Base-by-base conservation (phyloP, 2,888 invertebrate genomes). In the Smittia aterrima region DNA sequence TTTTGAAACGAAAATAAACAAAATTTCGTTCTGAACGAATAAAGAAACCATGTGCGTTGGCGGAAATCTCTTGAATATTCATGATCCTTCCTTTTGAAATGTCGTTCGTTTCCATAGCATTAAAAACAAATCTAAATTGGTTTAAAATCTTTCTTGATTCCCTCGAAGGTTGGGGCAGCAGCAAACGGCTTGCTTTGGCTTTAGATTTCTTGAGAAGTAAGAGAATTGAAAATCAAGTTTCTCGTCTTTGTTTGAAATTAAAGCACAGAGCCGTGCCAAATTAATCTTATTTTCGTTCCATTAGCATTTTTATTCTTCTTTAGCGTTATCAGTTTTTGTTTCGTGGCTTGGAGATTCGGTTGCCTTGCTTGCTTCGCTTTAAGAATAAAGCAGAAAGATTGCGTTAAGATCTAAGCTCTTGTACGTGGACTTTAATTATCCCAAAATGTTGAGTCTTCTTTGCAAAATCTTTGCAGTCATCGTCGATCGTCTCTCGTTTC, bases 251-350 rank as follows among this genome's bases (percentile, higher is more conserved):
- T 53, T 53, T 53, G 53, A 13, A 16, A 3, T 53, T 47, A 9
- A 47, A 47, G 16, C n/a, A 47, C 11, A 47, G n/a, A 20, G 22
- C 68, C 68, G 68, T 68, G 68, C 68, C 11, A 68, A 47, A 68
- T 68, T 68, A 68, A 68, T 68, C 68, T 68, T n/a, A 16, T 25
- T 66, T 40, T 41, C 47, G 16, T 47, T 47, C 47, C 47, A 47
- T 47, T 47, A 47, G n/a, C 47, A 47, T n/a, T 47, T 47, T 47
- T 47, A 47, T 47, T 47, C 38, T 47, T 16, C 3, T 47, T 47
- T 13, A 9, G n/a, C 16, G 11, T 47, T 47, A 47, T 47, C 47
- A 47, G 47, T 16, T 47, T 47, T 47, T 47, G 3, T n/a, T 47
- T 13, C 11, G 47, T 47, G 3, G 3, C n/a, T 2, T 47, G 11